Conservation (phyloP, 2,797 vertebrate genomes). For the Astyanax mexicanus region DNA sequence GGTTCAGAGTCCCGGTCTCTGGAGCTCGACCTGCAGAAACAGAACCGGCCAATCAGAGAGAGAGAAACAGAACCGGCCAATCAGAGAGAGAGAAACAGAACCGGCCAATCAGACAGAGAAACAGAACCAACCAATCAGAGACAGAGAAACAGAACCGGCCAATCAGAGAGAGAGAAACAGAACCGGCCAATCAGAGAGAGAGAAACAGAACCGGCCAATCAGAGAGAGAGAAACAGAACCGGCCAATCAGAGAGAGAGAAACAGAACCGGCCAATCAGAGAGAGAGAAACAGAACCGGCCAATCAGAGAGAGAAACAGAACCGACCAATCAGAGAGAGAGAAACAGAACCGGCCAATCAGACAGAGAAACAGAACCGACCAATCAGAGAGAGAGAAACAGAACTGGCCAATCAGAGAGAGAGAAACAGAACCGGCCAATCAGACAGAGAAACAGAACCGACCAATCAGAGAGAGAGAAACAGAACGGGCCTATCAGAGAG, state of each 20-base stretch:
- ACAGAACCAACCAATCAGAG: too few relatives aligned
- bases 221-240: not conserved
- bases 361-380: constrained; percentile 53
- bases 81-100: constrained; percentile 29
- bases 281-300: too few relatives aligned
- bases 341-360: too few relatives aligned
- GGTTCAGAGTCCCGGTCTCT: constrained; percentile 82
- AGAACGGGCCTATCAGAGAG: too few relatives aligned
- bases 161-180: not conserved
- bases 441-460: constrained; percentile 54
- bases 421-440: too few relatives aligned
- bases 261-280: constrained; percentile 50
- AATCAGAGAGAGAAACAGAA: constrained; percentile 46
- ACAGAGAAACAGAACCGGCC: constrained; percentile 51
- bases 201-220: constrained; percentile 49
- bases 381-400: not conserved
- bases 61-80: constrained; percentile 49
- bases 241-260: too few relatives aligned
- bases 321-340: constrained; percentile 33
- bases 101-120: constrained; percentile 33
- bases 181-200: too few relatives aligned
- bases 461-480: not conserved
- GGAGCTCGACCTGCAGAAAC: constrained; percentile 83
- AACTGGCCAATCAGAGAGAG: constrained; percentile 47
- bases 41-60: constrained; percentile 50